Evolutionary conservation across 2,113 vertebrate genomes (phyloP), one percentile per base, ranked within the genome.

Genomic region (Taxidea taxus): DNA sequence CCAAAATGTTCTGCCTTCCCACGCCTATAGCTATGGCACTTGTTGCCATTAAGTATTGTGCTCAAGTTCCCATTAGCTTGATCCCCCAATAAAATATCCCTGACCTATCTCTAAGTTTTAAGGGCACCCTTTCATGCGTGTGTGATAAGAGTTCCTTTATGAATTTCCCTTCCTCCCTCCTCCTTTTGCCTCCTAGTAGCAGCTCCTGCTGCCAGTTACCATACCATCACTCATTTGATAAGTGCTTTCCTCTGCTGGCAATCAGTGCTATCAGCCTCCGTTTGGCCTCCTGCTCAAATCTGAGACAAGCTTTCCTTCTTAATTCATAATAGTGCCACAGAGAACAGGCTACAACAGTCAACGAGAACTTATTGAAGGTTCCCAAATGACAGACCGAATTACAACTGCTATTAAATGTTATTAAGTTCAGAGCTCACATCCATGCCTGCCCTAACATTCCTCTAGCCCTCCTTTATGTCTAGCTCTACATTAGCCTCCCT

Each of bases 251-350:
- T 94, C 72, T 75, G 8, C 90, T 51, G 62, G 34, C 37, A 11
- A 23, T 92, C 92, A 37, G 34, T 39, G 47, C 31, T 42, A 8
- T 86, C 31, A 49, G 54, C 82, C 62, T 80, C 90, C 49, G 27
- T 87, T 83, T 97, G 80, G 70, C 85, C 74, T 95, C 75, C 84
- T 77, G 68, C 44, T 90, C 80, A 92, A 94, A 90, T 39, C 16
- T 31, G 25, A 92, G 66, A 62, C 42, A 80, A 89, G 54, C 42
- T 72, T 92, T 84, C 20, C 84, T 51, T 68, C 92, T 66, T 82
- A 44, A 80, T 94, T 91, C 70, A 31, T 25, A 81, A 92, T 25
- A 92, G 58, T 8, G 54, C 68, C 34, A 29, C 62, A 85, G 74
- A 88, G 56, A 97, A 81, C 21, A 49, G 27, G n/a, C 60, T 87